Evolutionary conservation across 2,113 vertebrate genomes (phyloP).

Genomic region (Gulo gulo): DNA sequence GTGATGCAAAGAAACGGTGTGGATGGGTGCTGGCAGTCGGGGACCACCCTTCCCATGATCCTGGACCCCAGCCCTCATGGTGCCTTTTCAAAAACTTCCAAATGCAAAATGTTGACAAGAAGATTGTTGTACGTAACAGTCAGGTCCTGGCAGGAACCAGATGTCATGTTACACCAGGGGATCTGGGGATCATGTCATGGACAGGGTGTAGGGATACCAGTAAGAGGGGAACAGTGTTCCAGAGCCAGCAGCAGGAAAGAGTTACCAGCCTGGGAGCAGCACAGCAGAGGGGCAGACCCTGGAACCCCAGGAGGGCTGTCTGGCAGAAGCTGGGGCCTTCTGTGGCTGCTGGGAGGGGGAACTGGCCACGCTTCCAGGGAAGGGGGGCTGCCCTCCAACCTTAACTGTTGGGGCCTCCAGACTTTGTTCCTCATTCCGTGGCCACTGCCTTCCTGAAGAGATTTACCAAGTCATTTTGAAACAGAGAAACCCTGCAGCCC

Average conservation of each 20-base stretch:
- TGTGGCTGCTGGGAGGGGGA: not conserved
- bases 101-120: not conserved
- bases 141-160: not conserved
- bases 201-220: accelerated
- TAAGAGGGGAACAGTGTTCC: not conserved
- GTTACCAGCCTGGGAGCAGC: too few species aligned
- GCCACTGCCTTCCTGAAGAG: conserved; percentile 4
- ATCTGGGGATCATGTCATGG: not conserved
- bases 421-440: conserved; percentile 61
- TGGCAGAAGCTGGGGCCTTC: too few species aligned
- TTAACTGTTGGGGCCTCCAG: not conserved
- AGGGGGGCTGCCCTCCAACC: not conserved
- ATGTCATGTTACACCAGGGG: too few species aligned
- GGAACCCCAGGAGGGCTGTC: not conserved
- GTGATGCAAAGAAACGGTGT: not conserved
- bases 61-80: accelerated
- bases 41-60: accelerated
- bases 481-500: not conserved
- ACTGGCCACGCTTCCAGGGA: not conserved
- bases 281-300: accelerated
- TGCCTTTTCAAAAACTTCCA: not conserved
- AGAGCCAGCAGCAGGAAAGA: not conserved
- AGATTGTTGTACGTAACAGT: not conserved
- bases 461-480: conserved; percentile 51
- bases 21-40: accelerated